A percentile compares a stretch with the other conserved stretches of the same genome.
Evolutionary conservation across 2,113 vertebrate species (phyloP).

Genomic region (Agelaius tricolor): DNA sequence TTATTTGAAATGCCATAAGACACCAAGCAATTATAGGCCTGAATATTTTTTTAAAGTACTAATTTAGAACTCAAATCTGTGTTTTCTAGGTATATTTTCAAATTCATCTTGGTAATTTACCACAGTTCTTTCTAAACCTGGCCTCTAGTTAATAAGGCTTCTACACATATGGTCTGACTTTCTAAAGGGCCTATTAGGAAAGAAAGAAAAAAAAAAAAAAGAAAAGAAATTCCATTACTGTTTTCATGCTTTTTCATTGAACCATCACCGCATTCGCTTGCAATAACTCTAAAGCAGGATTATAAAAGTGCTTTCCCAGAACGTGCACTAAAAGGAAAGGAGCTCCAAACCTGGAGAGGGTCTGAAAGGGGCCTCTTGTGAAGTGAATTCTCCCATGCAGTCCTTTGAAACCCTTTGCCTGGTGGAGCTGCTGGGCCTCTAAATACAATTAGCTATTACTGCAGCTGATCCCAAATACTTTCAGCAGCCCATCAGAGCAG

Average conservation of each 20-base stretch:
- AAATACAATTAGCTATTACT: slow-evolving; percentile 39
- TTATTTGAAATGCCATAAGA: not conserved
- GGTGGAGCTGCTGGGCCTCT: slow-evolving; percentile 14
- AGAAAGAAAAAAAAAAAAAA: slow-evolving; percentile 3
- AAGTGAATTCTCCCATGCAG: slow-evolving; percentile 32
- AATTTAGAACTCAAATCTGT: not conserved
- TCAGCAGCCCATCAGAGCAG: not conserved
- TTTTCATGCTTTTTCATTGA: slow-evolving; percentile 57
- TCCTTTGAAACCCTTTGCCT: slow-evolving; percentile 37
- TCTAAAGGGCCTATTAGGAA: slow-evolving; percentile 42
- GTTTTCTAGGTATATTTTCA: slow-evolving; percentile 30
- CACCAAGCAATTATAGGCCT: not conserved
- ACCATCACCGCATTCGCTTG: not conserved
- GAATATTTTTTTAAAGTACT: not conserved
- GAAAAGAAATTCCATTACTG: slow-evolving; percentile 49
- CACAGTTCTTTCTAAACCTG: not conserved
- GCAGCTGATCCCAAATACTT: slow-evolving; percentile 6
- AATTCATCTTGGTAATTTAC: slow-evolving; percentile 27
- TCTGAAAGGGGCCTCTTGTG: slow-evolving; percentile 57
- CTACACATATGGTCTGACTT: slow-evolving; percentile 47
- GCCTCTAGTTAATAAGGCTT: slow-evolving; percentile 31
- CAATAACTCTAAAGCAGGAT: slow-evolving; percentile 47
- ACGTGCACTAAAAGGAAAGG: slow-evolving; percentile 19
- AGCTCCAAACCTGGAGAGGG: slow-evolving; percentile 37
- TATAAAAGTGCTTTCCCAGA: slow-evolving; percentile 38